Base-by-base conservation (phyloP, 2,113 vertebrate species). In the Myotis brandtii region DNA sequence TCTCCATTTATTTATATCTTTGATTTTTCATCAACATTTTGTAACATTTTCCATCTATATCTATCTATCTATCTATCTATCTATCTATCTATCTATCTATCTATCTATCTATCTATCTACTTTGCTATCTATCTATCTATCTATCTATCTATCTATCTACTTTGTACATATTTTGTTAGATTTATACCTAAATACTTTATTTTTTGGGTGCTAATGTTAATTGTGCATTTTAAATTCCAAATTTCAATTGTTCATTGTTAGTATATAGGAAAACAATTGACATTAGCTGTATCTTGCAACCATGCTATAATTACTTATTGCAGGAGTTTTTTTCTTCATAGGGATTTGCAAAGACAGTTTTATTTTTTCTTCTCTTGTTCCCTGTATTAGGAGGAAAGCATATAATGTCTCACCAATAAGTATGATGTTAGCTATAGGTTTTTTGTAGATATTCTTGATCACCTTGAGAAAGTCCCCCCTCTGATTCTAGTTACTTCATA, bases 1-100 rank as follows among this genome's bases (percentile, higher is more conserved):
- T 46, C 9, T 77, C 30, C 34, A n/a, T 73, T 59, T 91, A n/a
- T 72, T 84, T 84, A 72, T 25, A 73, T 48, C 14, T 77, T 84
- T 88, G 40, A 83, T 50, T 70, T 94, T 83, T 92, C 2, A 89
- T 86, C 20, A 83, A 17, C 9, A 72, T 87, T 37, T 91, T 84
- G 46, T 37, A 69, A 1, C 77, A 77, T 69, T 73, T 46, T 46
- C 21, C 18, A 46, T 21, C 2, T 59, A 91, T 43, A n/a, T 48
- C 9, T 37, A 46, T 46, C 46, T 43, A 46, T 46, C 46, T 46
- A 46, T 46, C 54, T 56, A 56, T 56, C 20, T 56, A 23, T 56
- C 18, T 54, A 54, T 20, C 52, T 54, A 54, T 8, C 52, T 54
- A 23, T 9, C 54, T 56, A 56, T 3, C 54, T 21, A 21, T 2